phyloP scores from a whole-genome alignment of 2,113 vertebrate species.

The Oostethus manadensis region DNA sequence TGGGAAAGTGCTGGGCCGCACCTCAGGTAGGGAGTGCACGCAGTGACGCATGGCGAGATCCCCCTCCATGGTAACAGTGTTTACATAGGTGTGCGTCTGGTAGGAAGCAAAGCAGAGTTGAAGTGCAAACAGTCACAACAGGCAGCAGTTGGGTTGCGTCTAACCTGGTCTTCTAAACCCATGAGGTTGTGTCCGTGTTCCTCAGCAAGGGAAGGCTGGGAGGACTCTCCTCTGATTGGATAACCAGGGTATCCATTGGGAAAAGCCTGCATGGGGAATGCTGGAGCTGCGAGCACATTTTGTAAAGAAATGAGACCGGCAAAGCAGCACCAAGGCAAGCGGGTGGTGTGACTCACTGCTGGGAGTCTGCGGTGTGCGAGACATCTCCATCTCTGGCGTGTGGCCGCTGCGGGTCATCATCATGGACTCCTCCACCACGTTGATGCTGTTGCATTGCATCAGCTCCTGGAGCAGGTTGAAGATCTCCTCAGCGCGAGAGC shows the following conservation, averaged over 20 bases:
- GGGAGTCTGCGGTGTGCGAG: slow-evolving; percentile 80
- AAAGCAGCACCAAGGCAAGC: not conserved
- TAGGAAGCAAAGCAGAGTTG: slow-evolving; percentile 5
- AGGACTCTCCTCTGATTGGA: slow-evolving; percentile 78
- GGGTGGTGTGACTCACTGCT: slow-evolving; percentile 73
- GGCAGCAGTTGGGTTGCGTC: not conserved
- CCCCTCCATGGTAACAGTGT: slow-evolving; percentile 85
- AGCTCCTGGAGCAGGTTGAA: slow-evolving; percentile 97
- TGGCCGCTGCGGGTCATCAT: slow-evolving; percentile 84
- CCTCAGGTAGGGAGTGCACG: slow-evolving; percentile 88
- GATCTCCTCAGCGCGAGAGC: slow-evolving; percentile 92
- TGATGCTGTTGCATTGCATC: slow-evolving; percentile 99
- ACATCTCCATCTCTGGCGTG: slow-evolving; percentile 77
- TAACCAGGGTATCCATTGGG: slow-evolving; percentile 92
- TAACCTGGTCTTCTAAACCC: slow-evolving; percentile 90
- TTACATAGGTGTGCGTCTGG: slow-evolving; percentile 97
- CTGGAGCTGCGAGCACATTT: slow-evolving; percentile 73
- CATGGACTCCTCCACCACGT: slow-evolving; percentile 90
- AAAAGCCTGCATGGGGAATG: slow-evolving; percentile 83
- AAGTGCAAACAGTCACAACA: not conserved
- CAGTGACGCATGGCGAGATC: slow-evolving; percentile 84
- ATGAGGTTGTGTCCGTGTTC: slow-evolving; percentile 88
- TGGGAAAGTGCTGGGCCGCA: slow-evolving; percentile 75
- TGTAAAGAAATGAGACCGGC: not conserved
- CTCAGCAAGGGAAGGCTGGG: slow-evolving; percentile 84